These are phyloP conservation scores for Callocephalon fimbriatum DNA, from an alignment of 2,113 vertebrate genomes.

Conservation along the genomic window DNA sequence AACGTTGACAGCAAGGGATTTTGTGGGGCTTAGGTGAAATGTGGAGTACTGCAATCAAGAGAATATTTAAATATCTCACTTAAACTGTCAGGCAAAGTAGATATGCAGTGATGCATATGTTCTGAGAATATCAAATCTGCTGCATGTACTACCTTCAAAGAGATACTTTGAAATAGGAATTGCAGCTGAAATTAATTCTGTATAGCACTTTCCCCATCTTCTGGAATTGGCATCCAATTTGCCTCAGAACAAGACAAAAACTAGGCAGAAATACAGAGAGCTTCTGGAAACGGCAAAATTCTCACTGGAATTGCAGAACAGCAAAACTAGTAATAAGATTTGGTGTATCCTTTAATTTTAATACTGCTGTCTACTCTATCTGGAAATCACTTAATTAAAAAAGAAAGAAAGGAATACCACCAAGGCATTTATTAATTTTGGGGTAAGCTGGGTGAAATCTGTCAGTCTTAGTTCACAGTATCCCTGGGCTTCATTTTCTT, in stretches of 20 bases:
- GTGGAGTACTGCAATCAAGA: neutral
- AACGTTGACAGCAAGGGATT: neutral
- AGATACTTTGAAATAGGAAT: constrained; percentile 3
- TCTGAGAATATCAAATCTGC: constrained; percentile 36
- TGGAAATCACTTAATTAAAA: constrained; percentile 60
- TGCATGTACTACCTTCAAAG: constrained; percentile 44
- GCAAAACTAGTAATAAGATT: constrained; percentile 25
- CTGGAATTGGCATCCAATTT: neutral
- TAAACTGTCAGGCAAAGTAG: constrained; percentile 47
- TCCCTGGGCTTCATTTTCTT: constrained; percentile 33
- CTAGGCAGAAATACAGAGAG: neutral
- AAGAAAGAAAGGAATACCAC: neutral
- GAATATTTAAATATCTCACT: constrained; percentile 47
- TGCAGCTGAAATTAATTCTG: constrained; percentile 33
- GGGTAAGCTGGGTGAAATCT: constrained; percentile 42
- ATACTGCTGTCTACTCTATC: neutral
- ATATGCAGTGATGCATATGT: constrained; percentile 19
- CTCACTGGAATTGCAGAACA: neutral
- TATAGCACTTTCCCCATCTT: neutral
- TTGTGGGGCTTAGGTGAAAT: constrained; percentile 3
- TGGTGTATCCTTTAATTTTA: constrained; percentile 19
- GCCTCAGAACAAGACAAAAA: constrained; percentile 1
- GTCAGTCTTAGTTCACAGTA: neutral
- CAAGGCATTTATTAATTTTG: constrained; percentile 42
- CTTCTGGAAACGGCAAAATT: neutral